Base-by-base conservation (phyloP, 2,797 vertebrate species). In the Peromyscus eremicus region DNA sequence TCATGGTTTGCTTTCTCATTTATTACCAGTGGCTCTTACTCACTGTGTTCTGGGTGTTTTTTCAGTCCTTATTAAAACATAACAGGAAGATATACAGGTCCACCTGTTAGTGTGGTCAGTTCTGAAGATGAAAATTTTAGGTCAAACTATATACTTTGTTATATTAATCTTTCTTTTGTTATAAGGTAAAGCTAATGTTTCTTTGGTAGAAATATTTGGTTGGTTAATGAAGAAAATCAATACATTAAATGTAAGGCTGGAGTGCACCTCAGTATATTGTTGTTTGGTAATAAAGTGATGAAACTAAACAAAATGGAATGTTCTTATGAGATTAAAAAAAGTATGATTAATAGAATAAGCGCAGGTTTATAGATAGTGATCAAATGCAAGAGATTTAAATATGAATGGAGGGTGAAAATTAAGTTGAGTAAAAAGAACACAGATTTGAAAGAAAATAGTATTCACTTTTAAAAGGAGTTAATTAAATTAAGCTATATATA, bases 401-500 rank as follows among this genome's bases (percentile, higher is more conserved):
- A 82, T 57, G 2, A 60, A 60, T 84, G 10, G 8, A 34, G 43
- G 52, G 29, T 90, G 17, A 92, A 68, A 6, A 14, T 68, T 25
- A 81, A 79, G 34, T 13, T 75, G 27, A 96, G 73, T 81, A 71
- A 73, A 83, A 89, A 80, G n/a, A 43, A 12, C 77, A 23, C 27
- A 77, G 34, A 4, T 43, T 37, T 94, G 13, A 80, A 87, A 71
- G 76, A 52, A 85, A 10, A 76, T 92, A 87, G 64, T 92, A 40
- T 43, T 6, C 0, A 0, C 29, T 85, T 5, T 46, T 62, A 52
- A 6, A 4, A 14, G 84, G 4, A 13, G 0, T 6, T 73, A 32
- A 34, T 70, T 29, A 92, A 88, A 62, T n/a, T 91, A 91, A 93
- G 77, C 32, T 88, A n/a, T 16, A 70, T 34, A 70, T 70, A 70